Evolutionary conservation across 2,888 invertebrate genomes (phyloP).

Genomic region (Odontomyia ornata): DNA sequence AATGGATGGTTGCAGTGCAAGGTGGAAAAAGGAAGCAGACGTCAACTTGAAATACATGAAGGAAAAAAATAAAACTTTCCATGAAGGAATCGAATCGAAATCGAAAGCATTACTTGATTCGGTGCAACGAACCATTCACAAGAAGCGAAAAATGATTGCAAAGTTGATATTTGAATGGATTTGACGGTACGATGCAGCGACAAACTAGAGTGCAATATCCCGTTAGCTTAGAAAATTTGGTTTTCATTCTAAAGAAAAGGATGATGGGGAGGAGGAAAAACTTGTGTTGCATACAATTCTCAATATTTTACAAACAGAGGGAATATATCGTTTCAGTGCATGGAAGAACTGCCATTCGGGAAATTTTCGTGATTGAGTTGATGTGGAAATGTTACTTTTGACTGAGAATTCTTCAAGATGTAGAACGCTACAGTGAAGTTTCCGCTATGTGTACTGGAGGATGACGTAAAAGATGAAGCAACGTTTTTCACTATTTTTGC

Average conservation of each 20-base stretch:
- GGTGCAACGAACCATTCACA: slow-evolving; percentile 34
- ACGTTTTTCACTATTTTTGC: too few species aligned
- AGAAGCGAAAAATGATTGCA: slow-evolving; percentile 40
- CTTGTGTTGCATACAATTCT: not conserved
- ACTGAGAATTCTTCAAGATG: too few species aligned
- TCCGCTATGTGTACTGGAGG: too few species aligned
- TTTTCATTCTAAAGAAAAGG: not conserved
- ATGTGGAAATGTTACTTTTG: not conserved
- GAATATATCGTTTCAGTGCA: not conserved
- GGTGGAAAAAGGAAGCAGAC: not conserved
- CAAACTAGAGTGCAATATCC: not conserved
- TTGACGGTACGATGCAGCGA: not conserved
- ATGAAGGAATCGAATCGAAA: slow-evolving; percentile 28
- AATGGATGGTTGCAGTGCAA: slow-evolving; percentile 6
- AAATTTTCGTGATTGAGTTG: not conserved
- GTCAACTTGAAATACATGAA: not conserved
- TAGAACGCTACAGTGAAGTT: too few species aligned
- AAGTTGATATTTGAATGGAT: slow-evolving; percentile 36
- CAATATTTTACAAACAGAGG: not conserved
- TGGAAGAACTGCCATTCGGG: not conserved
- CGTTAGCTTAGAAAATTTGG: slow-evolving; percentile 4
- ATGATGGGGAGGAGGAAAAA: not conserved
- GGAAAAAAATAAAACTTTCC: not conserved
- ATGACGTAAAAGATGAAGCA: too few species aligned
- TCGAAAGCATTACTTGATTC: slow-evolving; percentile 35